Evolutionary conservation across 2,888 invertebrate genomes (phyloP), one percentile per base, ranked within the genome.

Genomic region (Agapostemon virescens): DNA sequence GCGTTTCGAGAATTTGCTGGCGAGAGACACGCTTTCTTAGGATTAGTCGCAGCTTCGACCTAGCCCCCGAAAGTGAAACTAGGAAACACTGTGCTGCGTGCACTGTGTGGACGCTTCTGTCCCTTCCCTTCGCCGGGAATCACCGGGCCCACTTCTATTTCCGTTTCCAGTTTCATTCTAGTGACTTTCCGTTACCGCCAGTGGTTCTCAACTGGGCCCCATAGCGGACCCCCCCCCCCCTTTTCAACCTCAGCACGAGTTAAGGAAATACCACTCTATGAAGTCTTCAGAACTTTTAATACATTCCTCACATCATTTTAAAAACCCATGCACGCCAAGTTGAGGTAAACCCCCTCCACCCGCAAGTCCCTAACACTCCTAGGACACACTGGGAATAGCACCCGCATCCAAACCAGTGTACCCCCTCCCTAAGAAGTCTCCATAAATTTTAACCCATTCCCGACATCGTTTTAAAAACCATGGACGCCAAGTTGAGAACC

Each of bases 11-110:
- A 73, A 33, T 61, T n/a, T 45, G 79, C 81, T 71, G 26, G 85
- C 26, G 77, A 79, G 82, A 80, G 72, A 85, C 85, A 85, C 88
- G 88, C 88, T 88, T 88, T 69, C 78, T 86, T 82, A 86, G 85
- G 69, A 80, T 86, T 86, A 86, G 82, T 85, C 61, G 80, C 80
- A 80, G 77, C 77, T 85, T 86, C 78, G 83, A 82, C 84, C 81
- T 85, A 83, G 83, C 72, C 63, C 74, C 70, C 49, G 42, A 26
- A 74, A 70, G 30, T 74, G 74, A 71, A 74, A 69, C 36, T 75
- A 77, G 68, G 33, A 69, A 75, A 63, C 68, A 83, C 69, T 67
- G 55, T 78, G 33, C 52, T 9, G 49, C n/a, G 55, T 26, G 26
- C 33, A 36, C 36, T 38, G 61, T 79, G 63, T 79, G n/a, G 26